These are phyloP conservation scores for Cyclophora albipunctata DNA, from an alignment of 2,888 invertebrate genomes.

Conservation along the genomic window DNA sequence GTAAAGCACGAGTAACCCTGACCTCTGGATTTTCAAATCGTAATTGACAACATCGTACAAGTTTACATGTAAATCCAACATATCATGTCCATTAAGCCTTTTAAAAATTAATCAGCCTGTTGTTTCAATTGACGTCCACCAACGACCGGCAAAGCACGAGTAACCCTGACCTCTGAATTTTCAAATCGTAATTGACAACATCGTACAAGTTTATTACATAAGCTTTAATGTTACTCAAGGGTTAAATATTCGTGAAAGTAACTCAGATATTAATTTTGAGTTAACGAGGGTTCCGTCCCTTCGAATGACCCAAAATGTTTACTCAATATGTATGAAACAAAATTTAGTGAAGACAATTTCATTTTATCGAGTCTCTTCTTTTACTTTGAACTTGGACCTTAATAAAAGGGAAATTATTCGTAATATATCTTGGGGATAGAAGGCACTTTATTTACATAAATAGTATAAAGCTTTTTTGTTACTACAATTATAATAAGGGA, in stretches of 20 bases:
- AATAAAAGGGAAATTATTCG: constrained; percentile 2
- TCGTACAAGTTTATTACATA: not conserved
- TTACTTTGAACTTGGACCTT: constrained; percentile 3
- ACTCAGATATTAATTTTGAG: constrained; percentile 32
- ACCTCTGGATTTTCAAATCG: too few species aligned
- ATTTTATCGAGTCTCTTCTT: constrained; percentile 7
- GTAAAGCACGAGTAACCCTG: too few species aligned
- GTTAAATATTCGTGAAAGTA: constrained; percentile 15
- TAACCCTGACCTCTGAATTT: too few species aligned
- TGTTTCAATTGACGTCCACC: too few species aligned
- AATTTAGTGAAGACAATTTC: constrained; percentile 15
- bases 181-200: not conserved
- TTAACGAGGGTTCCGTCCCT: constrained; percentile 24
- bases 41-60: not conserved
- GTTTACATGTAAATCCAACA: not conserved
- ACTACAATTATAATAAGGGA: too few species aligned
- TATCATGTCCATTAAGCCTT: too few species aligned
- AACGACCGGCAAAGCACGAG: too few species aligned
- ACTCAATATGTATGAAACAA: constrained; percentile 9
- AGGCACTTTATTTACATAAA: too few species aligned
- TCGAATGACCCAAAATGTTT: constrained; percentile 18
- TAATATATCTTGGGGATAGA: not conserved
- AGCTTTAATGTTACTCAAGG: constrained; percentile 1
- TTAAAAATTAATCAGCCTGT: too few species aligned
- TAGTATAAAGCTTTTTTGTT: too few species aligned